These are phyloP conservation scores for Spodoptera littoralis DNA, from an alignment of 2,888 invertebrate genomes.

Conservation along the genomic window DNA sequence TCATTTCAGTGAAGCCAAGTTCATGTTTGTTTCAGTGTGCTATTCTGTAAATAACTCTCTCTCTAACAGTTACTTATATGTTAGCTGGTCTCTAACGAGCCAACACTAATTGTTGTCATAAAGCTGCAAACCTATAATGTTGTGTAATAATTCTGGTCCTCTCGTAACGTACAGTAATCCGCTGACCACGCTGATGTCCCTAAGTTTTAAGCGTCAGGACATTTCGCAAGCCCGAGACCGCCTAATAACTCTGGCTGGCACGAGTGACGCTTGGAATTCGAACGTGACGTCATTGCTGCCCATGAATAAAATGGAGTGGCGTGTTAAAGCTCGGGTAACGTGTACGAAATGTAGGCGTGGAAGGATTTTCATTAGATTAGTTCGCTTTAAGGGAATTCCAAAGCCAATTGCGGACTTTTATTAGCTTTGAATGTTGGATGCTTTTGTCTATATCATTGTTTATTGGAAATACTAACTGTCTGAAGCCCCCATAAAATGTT, in stretches of 20 bases:
- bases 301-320: conserved; percentile 58
- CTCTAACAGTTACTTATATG: not conserved
- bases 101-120: conserved; percentile 22
- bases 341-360: conserved; percentile 52
- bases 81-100: conserved; percentile 7
- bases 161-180: conserved; percentile 38
- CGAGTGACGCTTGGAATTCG: conserved; percentile 55
- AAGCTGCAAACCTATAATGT: conserved; percentile 18
- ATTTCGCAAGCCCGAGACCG: conserved; percentile 50
- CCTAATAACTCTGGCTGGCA: conserved; percentile 54
- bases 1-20: not conserved
- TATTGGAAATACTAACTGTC: conserved; percentile 1
- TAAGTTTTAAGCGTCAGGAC: conserved; percentile 53
- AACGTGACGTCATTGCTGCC: conserved; percentile 54
- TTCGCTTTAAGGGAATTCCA: conserved; percentile 44
- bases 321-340: conserved; percentile 55
- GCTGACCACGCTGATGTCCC: conserved; percentile 48
- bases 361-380: conserved; percentile 57
- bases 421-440: conserved; percentile 32
- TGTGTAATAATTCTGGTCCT: conserved; percentile 26
- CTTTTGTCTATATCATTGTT: conserved; percentile 20
- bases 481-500: conserved; percentile 7
- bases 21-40: not conserved
- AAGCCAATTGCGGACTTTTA: conserved; percentile 45
- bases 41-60: not conserved